Base-by-base conservation (phyloP, 1,140 invertebrate species). In the Aphelenchoides besseyi region DNA sequence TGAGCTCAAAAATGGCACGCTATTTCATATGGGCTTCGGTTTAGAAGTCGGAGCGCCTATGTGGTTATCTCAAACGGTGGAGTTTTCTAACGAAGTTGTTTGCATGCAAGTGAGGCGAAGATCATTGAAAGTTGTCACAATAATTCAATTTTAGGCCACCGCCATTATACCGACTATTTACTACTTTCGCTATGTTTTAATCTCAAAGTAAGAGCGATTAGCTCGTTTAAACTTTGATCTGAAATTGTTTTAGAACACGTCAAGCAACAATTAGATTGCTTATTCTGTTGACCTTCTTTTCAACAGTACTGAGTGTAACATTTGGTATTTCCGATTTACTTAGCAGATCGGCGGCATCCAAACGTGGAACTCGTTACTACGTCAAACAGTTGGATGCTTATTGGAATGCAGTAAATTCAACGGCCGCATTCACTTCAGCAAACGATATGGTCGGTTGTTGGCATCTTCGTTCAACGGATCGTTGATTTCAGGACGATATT, bases 21-120 rank as follows among this genome's bases (percentile, higher is more conserved):
- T 59, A 12, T 59, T 59, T 23, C 55, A 59, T 23, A 5, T 59
- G 5, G 55, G 55, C 5, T 59, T 8, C 55, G 55, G 55, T 8
- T 23, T 59, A 8, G 55, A 59, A 33, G 26, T 28, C 5, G 18
- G 12, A 28, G 5, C 55, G 5, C 55, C 55, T 8, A 23, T 8
- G 5, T 59, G 55, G 55, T 18, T 59, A 12, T 5, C 55, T 28
- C 16, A 8, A 33, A 8, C 12, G 5, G 18, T 59, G 5, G 55
- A 59, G 18, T 59, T 59, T 33, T 5, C 55, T 12, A 59, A 59
- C 55, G 55, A 59, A 33, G 55, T 59, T 33, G 55, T 59, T 5
- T 59, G 55, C 18, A 59, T 59, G 55, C 55, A 59, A 33, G 55
- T 23, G n/a, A n/a, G n/a, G n/a, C n/a, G n/a, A 59, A 59, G 55